A percentile compares a stretch with the other conserved stretches of the same genome.
Evolutionary conservation across 2,113 vertebrate genomes (phyloP).

Genomic region (Psilopogon haemacephalus): DNA sequence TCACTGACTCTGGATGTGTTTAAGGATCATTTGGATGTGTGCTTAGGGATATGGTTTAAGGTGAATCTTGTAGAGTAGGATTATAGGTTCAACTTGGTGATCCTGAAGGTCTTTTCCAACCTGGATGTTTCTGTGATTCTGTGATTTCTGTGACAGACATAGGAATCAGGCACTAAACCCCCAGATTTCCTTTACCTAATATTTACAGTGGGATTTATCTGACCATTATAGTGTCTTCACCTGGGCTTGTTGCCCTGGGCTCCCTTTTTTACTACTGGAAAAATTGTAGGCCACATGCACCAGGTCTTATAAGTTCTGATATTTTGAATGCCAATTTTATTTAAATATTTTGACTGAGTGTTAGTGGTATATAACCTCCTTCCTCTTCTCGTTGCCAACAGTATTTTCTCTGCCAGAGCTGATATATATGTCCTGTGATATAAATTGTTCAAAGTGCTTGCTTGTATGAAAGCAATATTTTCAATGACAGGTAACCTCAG

Average conservation of each 20-base stretch:
- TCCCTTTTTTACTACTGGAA: neutral
- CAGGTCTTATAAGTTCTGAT: neutral
- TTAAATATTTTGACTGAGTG: neutral
- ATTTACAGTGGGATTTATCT: neutral
- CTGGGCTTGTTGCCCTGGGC: neutral
- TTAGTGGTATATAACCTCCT: neutral
- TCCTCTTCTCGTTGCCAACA: neutral
- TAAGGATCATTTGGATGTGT: no score
- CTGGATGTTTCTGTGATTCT: no score
- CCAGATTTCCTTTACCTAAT: neutral
- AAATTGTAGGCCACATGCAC: conserved; percentile 21
- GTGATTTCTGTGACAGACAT: no score
- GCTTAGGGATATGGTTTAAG: no score
- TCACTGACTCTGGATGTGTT: no score
- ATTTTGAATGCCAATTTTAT: neutral
- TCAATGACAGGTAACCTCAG: neutral
- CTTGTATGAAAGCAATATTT: neutral
- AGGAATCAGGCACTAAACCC: neutral
- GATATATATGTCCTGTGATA: neutral
- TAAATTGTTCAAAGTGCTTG: neutral
- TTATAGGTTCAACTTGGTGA: no score
- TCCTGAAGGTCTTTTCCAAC: no score
- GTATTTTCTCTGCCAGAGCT: neutral
- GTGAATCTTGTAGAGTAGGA: no score
- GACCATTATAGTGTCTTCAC: neutral